A percentile compares a stretch with the other conserved stretches of the same genome.
These are phyloP conservation scores for Spermophilus dauricus DNA, from an alignment of 2,113 vertebrate genomes.

Conservation along the genomic window DNA sequence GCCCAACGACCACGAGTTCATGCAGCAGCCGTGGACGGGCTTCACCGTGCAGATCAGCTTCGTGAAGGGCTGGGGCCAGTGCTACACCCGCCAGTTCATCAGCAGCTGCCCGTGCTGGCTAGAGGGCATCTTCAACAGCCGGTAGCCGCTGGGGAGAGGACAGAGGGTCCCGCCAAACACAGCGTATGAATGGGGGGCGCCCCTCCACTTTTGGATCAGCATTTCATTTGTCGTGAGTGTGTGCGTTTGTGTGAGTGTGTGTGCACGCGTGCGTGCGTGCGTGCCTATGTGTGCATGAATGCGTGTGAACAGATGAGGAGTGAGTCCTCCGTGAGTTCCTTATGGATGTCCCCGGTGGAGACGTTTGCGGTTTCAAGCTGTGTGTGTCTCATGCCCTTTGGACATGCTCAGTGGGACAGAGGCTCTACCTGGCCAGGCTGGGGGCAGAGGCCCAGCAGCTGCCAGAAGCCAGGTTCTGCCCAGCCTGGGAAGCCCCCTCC, in stretches of 20 bases:
- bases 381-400: conserved; percentile 48
- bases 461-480: conserved; percentile 26
- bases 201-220: not conserved
- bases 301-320: not conserved
- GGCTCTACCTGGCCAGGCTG: conserved; percentile 34
- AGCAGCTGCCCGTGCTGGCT: conserved; percentile 99
- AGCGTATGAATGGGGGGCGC: conserved; percentile 72
- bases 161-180: conserved; percentile 52
- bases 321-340: not conserved
- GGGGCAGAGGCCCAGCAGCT: not conserved
- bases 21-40: conserved; percentile 97
- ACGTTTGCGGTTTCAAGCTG: not conserved
- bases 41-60: conserved; percentile 99
- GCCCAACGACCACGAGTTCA: conserved; percentile 99
- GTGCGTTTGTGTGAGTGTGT: not conserved
- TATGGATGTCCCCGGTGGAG: not conserved
- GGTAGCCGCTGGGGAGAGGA: conserved; percentile 89
- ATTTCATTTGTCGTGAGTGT: not conserved
- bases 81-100: conserved; percentile 99
- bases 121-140: conserved; percentile 98
- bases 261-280: not conserved
- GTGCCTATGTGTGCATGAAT: fast-evolving
- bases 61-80: conserved; percentile 99
- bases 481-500: not conserved
- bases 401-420: conserved; percentile 49